These are phyloP conservation scores for Deilephila porcellus DNA, from an alignment of 2,888 invertebrate genomes.

Conservation along the genomic window DNA sequence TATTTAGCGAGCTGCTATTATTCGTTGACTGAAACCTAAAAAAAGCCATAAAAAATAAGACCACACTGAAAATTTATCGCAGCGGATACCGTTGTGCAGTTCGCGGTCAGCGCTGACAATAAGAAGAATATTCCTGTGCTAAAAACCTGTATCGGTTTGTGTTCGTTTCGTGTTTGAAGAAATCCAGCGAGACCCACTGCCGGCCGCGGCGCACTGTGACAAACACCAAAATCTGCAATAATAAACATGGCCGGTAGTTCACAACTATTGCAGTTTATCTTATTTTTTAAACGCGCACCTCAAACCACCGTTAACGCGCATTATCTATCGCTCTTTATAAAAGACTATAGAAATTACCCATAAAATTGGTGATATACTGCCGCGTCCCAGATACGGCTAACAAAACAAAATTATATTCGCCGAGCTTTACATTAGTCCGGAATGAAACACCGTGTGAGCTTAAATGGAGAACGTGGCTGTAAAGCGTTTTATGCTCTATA, in stretches of 20 bases:
- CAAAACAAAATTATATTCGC: slow-evolving; percentile 62
- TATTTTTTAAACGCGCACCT: slow-evolving; percentile 17
- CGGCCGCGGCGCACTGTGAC: slow-evolving; percentile 7
- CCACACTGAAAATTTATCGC: slow-evolving; percentile 44
- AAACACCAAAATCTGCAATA: slow-evolving; percentile 28
- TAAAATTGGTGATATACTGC: slow-evolving; percentile 61
- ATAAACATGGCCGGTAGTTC: slow-evolving; percentile 17
- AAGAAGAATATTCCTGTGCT: slow-evolving; percentile 45
- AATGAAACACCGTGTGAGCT: slow-evolving; percentile 64
- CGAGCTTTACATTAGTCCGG: slow-evolving; percentile 58
- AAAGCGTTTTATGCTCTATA: slow-evolving; percentile 63
- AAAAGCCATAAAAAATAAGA: slow-evolving; percentile 41
- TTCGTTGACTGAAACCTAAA: slow-evolving; percentile 41
- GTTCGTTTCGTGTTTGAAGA: slow-evolving; percentile 38
- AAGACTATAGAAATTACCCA: slow-evolving; percentile 40
- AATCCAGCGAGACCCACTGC: slow-evolving; percentile 36
- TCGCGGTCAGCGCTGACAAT: slow-evolving; percentile 55
- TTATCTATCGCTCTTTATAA: slow-evolving; percentile 39
- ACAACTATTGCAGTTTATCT: slow-evolving; percentile 21
- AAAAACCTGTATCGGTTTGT: slow-evolving; percentile 44
- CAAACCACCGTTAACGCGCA: slow-evolving; percentile 34
- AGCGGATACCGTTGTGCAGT: slow-evolving; percentile 54
- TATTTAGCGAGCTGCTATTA: slow-evolving; percentile 27
- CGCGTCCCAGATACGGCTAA: slow-evolving; percentile 55
- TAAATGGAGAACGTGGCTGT: slow-evolving; percentile 61